Conservation (phyloP, 2,888 invertebrate genomes). For the Catocala fraxini region DNA sequence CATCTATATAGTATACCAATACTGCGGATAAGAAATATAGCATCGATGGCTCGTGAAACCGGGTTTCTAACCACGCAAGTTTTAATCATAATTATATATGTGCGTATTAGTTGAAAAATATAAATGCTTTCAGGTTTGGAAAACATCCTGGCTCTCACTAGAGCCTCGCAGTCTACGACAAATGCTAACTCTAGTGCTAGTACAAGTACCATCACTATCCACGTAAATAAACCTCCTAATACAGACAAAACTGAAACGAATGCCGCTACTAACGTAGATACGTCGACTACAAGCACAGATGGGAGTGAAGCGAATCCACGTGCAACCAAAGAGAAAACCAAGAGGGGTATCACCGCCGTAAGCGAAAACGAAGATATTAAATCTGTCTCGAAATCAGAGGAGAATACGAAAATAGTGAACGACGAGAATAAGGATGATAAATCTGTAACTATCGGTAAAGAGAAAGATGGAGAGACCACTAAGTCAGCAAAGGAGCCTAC, state of each 20-base stretch:
- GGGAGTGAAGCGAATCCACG: slow-evolving; percentile 31
- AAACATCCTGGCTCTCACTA: slow-evolving; percentile 28
- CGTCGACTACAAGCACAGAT: slow-evolving; percentile 29
- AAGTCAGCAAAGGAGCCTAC: slow-evolving; percentile 3
- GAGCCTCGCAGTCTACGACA: slow-evolving; percentile 13
- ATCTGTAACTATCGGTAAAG: slow-evolving; percentile 11
- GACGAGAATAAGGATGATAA: slow-evolving; percentile 41
- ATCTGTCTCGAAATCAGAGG: slow-evolving; percentile 31
- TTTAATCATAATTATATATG: too few species aligned
- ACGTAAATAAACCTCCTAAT: slow-evolving; percentile 38
- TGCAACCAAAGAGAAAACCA: slow-evolving; percentile 53
- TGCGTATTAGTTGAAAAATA: not conserved
- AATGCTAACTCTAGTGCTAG: slow-evolving; percentile 27
- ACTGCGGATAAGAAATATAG: too few species aligned
- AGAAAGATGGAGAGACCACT: slow-evolving; percentile 23
- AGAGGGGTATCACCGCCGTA: slow-evolving; percentile 33
- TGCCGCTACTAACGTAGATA: slow-evolving; percentile 35
- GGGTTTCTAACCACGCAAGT: too few species aligned
- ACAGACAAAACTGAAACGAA: slow-evolving; percentile 39
- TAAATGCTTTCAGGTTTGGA: slow-evolving; percentile 31
- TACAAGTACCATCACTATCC: slow-evolving; percentile 36
- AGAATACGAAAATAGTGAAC: slow-evolving; percentile 33
- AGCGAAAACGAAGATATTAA: slow-evolving; percentile 27
- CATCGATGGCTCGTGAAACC: too few species aligned
- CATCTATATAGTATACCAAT: too few species aligned